phyloP scores from a whole-genome alignment of 2,797 vertebrate genomes.

The Catharus ustulatus region DNA sequence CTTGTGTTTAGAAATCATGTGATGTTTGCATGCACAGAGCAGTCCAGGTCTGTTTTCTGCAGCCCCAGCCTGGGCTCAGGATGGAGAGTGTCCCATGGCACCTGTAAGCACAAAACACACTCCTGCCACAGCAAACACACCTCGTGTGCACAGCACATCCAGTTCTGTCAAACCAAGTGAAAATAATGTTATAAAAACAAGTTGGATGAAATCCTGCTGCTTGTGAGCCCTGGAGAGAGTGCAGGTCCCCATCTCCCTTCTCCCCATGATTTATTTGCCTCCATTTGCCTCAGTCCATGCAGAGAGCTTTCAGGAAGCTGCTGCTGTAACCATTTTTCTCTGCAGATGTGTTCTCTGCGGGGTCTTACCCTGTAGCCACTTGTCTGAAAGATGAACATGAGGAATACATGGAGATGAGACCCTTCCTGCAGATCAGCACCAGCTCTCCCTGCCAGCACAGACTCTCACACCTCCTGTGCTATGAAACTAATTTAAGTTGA shows the following conservation, averaged over 20 bases:
- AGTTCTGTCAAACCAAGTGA: neutral
- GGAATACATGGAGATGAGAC: neutral
- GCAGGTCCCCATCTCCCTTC: neutral
- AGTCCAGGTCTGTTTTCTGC: neutral
- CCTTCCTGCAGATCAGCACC: neutral
- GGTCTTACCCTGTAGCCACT: neutral
- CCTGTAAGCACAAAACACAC: neutral
- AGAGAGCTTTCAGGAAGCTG: neutral
- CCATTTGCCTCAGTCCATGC: neutral
- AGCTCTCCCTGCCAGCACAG: constrained; percentile 2
- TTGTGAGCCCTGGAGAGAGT: neutral
- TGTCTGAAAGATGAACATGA: neutral
- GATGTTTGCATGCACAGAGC: neutral
- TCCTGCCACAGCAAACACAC: neutral
- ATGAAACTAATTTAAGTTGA: neutral
- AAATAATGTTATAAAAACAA: neutral
- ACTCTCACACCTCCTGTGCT: neutral
- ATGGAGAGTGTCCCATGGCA: neutral
- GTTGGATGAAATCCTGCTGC: neutral
- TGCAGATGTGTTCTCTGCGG: neutral
- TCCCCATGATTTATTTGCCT: neutral
- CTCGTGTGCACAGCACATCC: neutral
- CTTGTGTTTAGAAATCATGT: neutral
- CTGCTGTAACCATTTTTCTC: neutral
- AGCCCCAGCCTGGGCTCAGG: neutral